A percentile compares a stretch with the other conserved stretches of the same genome.
These are phyloP conservation scores for Hippocampus kuda DNA, from an alignment of 2,797 vertebrate genomes.

Conservation along the genomic window DNA sequence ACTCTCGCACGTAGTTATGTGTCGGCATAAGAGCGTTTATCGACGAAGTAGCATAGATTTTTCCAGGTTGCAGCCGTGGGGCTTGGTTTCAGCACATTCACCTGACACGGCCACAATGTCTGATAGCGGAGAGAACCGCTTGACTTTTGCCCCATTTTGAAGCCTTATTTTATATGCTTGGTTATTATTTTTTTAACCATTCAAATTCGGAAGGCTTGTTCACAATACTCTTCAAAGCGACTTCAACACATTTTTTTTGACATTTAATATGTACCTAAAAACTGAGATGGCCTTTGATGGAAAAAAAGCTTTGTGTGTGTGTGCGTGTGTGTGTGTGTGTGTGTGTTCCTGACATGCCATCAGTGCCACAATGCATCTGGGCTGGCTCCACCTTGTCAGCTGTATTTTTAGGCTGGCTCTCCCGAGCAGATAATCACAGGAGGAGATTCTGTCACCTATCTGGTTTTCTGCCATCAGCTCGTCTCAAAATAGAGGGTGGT, in stretches of 20 bases:
- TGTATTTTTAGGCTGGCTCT: slow-evolving; percentile 70
- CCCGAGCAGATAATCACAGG: slow-evolving; percentile 50
- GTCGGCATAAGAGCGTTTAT: no score
- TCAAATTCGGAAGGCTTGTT: not conserved
- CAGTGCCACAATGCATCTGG: slow-evolving; percentile 50
- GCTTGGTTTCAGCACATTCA: not conserved
- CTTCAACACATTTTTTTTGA: not conserved
- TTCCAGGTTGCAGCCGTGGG: not conserved
- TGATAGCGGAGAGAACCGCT: not conserved
- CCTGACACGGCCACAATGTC: no score
- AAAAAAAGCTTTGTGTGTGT: slow-evolving; percentile 2
- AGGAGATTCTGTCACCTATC: slow-evolving; percentile 41
- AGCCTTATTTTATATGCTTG: not conserved
- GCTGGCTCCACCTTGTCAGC: slow-evolving; percentile 52
- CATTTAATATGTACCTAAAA: not conserved
- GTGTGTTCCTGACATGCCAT: slow-evolving; percentile 53
- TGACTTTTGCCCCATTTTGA: not conserved
- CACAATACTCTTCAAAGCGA: not conserved
- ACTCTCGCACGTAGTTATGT: no score
- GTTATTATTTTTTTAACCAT: not conserved
- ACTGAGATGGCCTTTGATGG: no score
- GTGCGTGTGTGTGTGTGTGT: slow-evolving; percentile 18
- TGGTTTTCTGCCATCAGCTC: slow-evolving; percentile 26
- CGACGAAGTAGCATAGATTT: not conserved
- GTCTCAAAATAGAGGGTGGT: slow-evolving; percentile 15